These are phyloP conservation scores for Phenganax subtilis DNA, from an alignment of 92 coral and sea anemone genomes.

Conservation along the genomic window DNA sequence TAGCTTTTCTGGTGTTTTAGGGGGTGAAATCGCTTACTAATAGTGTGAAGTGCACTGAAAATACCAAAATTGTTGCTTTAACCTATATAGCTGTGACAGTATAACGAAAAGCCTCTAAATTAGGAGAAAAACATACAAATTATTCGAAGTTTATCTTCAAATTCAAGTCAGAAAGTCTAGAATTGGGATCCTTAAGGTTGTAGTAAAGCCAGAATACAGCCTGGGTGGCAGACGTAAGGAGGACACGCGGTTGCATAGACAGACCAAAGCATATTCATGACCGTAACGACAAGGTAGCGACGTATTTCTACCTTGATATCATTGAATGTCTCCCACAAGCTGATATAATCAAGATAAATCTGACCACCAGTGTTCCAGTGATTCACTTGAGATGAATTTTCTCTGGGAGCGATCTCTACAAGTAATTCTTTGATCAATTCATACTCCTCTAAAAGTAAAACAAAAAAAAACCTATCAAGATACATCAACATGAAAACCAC, in stretches of 20 bases:
- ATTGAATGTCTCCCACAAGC: constrained; percentile 32
- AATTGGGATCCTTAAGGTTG: no score
- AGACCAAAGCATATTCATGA: background rate
- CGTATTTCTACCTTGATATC: constrained; percentile 23
- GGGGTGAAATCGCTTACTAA: no score
- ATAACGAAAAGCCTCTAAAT: no score
- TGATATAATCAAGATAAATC: constrained; percentile 50
- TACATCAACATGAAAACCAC: background rate
- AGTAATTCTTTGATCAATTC: constrained; percentile 65
- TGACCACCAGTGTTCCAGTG: constrained; percentile 94
- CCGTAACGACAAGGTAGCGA: background rate
- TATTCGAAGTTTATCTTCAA: background rate
- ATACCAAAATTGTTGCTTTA: no score
- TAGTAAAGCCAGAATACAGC: no score
- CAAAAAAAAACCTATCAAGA: background rate
- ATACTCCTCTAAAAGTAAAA: constrained; percentile 65
- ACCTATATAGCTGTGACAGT: no score
- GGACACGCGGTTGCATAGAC: background rate
- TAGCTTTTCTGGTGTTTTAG: no score
- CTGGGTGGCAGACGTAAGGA: background rate
- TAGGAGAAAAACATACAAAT: no score
- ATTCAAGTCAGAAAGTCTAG: no score
- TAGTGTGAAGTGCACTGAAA: no score
- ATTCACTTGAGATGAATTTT: constrained; percentile 69
- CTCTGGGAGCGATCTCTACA: constrained; percentile 70